These are phyloP conservation scores for Sinodicranocentrus sp. DNA, from an alignment of 2,888 invertebrate species.

Conservation along the genomic window DNA sequence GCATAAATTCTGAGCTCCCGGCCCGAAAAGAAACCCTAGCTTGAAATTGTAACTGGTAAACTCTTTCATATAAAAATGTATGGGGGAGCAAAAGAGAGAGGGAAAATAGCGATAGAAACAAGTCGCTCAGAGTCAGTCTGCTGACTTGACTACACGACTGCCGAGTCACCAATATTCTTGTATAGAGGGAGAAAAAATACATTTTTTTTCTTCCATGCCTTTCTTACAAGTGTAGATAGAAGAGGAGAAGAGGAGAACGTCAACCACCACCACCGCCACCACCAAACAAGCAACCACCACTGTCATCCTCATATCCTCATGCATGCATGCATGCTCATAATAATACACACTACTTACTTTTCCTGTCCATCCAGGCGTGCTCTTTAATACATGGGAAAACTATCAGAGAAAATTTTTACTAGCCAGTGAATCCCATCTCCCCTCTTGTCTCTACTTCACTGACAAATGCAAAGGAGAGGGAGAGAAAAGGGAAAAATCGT, in stretches of 20 bases:
- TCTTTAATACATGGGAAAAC: background rate
- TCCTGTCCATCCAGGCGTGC: slow-evolving; percentile 54
- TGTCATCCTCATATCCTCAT: slow-evolving; percentile 40
- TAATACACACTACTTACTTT: slow-evolving; percentile 19
- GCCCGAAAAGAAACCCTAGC: slow-evolving; percentile 55
- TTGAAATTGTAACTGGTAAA: slow-evolving; percentile 16
- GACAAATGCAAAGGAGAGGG: background rate
- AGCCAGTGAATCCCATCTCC: background rate
- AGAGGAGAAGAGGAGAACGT: too few relatives aligned
- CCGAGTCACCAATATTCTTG: slow-evolving; percentile 47
- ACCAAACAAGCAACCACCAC: slow-evolving; percentile 33
- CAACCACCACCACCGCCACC: slow-evolving; percentile 36
- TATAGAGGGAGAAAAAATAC: background rate
- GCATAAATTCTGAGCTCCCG: slow-evolving; percentile 72
- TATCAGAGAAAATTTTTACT: slow-evolving; percentile 32
- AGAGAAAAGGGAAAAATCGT: slow-evolving; percentile 12
- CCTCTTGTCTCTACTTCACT: background rate
- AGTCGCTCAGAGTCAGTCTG: slow-evolving; percentile 14
- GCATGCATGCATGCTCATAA: slow-evolving; percentile 44
- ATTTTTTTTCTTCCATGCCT: background rate
- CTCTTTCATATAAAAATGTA: background rate
- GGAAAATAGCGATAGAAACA: slow-evolving; percentile 13
- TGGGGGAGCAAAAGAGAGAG: background rate
- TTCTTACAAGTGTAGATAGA: too few relatives aligned
- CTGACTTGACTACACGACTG: slow-evolving; percentile 32